phyloP scores from a whole-genome alignment of 2,113 vertebrate species.

The Gavialis gangeticus region DNA sequence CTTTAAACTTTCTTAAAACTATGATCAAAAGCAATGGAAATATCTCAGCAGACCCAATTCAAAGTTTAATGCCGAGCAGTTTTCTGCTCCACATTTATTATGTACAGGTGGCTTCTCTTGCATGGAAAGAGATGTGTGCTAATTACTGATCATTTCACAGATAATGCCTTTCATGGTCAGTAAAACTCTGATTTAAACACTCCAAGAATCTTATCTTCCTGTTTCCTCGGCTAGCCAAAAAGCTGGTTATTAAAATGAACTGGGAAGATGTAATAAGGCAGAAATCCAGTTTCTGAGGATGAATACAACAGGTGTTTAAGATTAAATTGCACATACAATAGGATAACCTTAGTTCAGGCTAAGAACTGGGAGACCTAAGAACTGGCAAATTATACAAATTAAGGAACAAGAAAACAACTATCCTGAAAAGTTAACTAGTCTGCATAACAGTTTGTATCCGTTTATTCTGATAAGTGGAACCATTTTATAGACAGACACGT shows the following conservation, averaged over 20 bases:
- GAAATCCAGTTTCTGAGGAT: background rate
- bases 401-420: background rate
- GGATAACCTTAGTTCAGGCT: background rate
- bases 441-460: background rate
- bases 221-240: background rate
- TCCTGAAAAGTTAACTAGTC: background rate
- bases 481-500: background rate
- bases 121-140: background rate
- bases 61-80: background rate
- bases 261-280: background rate
- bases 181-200: conserved; percentile 49
- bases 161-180: conserved; percentile 24
- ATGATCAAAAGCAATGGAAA: background rate
- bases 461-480: background rate
- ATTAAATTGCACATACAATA: background rate
- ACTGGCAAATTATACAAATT: background rate
- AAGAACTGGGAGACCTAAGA: background rate
- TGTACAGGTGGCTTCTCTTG: background rate
- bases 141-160: conserved; percentile 23
- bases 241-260: background rate
- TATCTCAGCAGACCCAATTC: background rate
- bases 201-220: background rate
- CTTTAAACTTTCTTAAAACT: background rate
- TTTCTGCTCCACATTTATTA: background rate
- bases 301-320: background rate